Evolutionary conservation across 2,888 invertebrate genomes (phyloP), one percentile per base, ranked within the genome.

Genomic region (Homarus gammarus): DNA sequence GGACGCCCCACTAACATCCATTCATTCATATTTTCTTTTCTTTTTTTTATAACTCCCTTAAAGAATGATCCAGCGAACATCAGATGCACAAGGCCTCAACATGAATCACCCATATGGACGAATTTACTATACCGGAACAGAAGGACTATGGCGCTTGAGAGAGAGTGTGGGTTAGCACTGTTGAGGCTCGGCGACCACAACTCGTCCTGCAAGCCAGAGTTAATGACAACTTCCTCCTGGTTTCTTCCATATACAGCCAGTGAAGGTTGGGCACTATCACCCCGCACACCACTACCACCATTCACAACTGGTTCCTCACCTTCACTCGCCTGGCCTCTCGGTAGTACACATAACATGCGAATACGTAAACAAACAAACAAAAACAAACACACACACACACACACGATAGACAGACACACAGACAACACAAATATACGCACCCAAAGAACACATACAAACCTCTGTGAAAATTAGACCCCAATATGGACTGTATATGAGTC

Each of bases 161-260:
- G 51, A 73, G 51, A 33, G 27, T n/a, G 72, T 38, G 49, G 51
- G 51, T 49, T 72, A 70, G 31, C 51, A 72, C 73, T 33, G 22
- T 31, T 40, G 31, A 40, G 2, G 6, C 22, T n/a, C n/a, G n/a
- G n/a, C n/a, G 18, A 73, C 84, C n/a, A 38, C 51, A 72, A 84
- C 84, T 64, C 77, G 77, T 78, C 78, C 68, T 64, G 77, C 77
- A 44, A 44, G 78, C 73, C 72, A 64, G 64, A 79, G 56, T 81
- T 79, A 87, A 87, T 87, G 87, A 83, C 87, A 64, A 82, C 87
- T 87, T 81, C 87, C 87, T 87, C 83, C 73, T 87, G 64, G 68
- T 87, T 64, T 77, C 64, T 64, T 61, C 87, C 87, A 82, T 82
- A 83, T 87, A 77, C 68, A 82, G 87, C 49, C 10, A 8, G 38